Percentiles rank a stretch among this genome's conserved stretches.
Conservation (phyloP, 2,888 invertebrate genomes). For the Bombylius discolor region DNA sequence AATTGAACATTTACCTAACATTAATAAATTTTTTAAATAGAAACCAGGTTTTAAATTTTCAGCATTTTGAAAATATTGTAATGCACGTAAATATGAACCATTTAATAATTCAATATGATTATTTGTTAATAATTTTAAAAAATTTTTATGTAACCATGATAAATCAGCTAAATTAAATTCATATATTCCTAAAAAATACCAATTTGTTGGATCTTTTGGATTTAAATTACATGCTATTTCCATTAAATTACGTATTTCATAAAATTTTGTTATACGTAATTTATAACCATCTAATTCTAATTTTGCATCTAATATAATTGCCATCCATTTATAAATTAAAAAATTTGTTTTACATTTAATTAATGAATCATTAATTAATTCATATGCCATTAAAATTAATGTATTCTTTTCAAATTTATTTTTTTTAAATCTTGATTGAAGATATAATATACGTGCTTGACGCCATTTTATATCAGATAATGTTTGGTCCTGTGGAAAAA, state of each 20-base stretch:
- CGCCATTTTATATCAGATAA: conserved; percentile 75
- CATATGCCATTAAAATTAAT: conserved; percentile 54
- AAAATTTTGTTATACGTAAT: conserved; percentile 55
- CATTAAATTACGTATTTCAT: conserved; percentile 64
- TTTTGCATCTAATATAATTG: conserved; percentile 56
- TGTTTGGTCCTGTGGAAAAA: not conserved
- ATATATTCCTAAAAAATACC: conserved; percentile 76
- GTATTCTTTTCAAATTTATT: conserved; percentile 45
- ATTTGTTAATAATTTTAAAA: not conserved
- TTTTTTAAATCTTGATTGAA: conserved; percentile 50
- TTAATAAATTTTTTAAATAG: not conserved
- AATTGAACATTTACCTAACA: not conserved
- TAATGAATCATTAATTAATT: conserved; percentile 48
- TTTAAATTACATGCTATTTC: conserved; percentile 57
- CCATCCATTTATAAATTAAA: conserved; percentile 51
- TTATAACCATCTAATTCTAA: conserved; percentile 62
- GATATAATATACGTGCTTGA: conserved; percentile 61
- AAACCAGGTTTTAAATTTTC: not conserved
- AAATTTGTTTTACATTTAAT: conserved; percentile 40
- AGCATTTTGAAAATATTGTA: not conserved
- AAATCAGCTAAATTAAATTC: conserved; percentile 71
- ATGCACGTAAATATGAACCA: not conserved
- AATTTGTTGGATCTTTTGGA: conserved; percentile 67
- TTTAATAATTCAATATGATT: not conserved
- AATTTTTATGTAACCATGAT: conserved; percentile 43